Evolutionary conservation across 1,140 invertebrate genomes (phyloP).

Genomic region (Physella acuta): DNA sequence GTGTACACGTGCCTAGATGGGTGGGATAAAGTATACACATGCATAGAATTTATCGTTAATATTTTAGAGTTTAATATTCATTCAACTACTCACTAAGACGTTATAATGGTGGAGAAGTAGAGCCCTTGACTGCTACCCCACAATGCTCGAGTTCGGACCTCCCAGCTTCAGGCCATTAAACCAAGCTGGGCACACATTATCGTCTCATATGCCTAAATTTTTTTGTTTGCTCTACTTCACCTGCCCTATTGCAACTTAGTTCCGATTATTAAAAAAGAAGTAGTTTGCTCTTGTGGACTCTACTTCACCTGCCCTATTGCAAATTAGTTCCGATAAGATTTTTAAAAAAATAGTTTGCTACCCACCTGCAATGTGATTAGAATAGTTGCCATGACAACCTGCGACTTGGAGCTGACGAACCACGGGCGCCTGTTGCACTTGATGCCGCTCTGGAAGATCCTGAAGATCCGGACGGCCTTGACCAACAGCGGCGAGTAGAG

Average conservation of each 20-base stretch:
- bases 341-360: not conserved
- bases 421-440: slow-evolving; percentile 1
- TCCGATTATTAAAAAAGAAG: not conserved
- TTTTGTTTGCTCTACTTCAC: too few relatives aligned
- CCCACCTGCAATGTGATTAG: slow-evolving; percentile 13
- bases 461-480: slow-evolving; percentile 84
- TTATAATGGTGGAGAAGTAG: too few relatives aligned
- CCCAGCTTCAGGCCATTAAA: too few relatives aligned
- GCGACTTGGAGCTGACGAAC: slow-evolving; percentile 9
- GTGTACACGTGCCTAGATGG: too few relatives aligned
- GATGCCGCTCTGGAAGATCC: slow-evolving; percentile 74
- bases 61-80: too few relatives aligned
- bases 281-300: not conserved
- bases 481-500: slow-evolving; percentile 88
- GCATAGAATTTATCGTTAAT: too few relatives aligned
- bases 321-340: not conserved
- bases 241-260: not conserved
- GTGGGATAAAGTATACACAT: too few relatives aligned
- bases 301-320: not conserved
- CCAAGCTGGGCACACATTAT: too few relatives aligned
- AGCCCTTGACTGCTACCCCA: too few relatives aligned
- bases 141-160: too few relatives aligned
- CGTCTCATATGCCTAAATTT: too few relatives aligned
- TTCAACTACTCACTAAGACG: too few relatives aligned
- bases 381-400: not conserved